phyloP scores from a whole-genome alignment of 92 coral and sea anemone species.

The Zoanthus sociatus region DNA sequence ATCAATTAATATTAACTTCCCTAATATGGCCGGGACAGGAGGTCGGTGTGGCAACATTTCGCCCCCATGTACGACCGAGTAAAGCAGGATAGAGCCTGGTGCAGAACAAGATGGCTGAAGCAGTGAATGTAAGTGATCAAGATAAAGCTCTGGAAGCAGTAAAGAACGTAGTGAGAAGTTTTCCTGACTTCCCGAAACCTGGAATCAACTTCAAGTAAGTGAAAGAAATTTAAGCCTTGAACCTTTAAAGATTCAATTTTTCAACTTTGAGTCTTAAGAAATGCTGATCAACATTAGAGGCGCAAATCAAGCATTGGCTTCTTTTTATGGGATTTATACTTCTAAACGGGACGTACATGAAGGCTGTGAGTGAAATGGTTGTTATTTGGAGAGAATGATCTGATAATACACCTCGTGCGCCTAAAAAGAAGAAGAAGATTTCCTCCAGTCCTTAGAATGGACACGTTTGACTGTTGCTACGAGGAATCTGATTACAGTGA shows the following conservation, averaged over 20 bases:
- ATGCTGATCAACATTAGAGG: too few relatives aligned
- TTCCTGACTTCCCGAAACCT: conserved; percentile 95
- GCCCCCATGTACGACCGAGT: background rate
- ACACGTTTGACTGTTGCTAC: too few relatives aligned
- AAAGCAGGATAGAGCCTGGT: background rate
- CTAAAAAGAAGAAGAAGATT: too few relatives aligned
- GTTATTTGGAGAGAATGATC: too few relatives aligned
- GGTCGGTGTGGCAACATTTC: background rate
- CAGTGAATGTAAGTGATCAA: conserved; percentile 75
- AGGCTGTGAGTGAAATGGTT: too few relatives aligned
- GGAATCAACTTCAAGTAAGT: conserved; percentile 90
- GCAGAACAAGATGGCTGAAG: conserved; percentile 52
- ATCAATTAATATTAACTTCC: background rate
- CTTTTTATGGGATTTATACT: too few relatives aligned
- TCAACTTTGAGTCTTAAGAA: background rate
- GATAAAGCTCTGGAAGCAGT: conserved; percentile 85
- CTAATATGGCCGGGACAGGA: background rate
- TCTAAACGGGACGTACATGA: too few relatives aligned
- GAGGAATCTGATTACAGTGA: too few relatives aligned
- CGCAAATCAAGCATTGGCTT: too few relatives aligned
- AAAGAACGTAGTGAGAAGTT: conserved; percentile 73
- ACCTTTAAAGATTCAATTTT: background rate
- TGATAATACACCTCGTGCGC: too few relatives aligned
- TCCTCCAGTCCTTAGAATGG: too few relatives aligned
- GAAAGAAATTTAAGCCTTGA: background rate